Evolutionary conservation across 1,140 invertebrate species (phyloP).

Genomic region (Sipha flava): DNA sequence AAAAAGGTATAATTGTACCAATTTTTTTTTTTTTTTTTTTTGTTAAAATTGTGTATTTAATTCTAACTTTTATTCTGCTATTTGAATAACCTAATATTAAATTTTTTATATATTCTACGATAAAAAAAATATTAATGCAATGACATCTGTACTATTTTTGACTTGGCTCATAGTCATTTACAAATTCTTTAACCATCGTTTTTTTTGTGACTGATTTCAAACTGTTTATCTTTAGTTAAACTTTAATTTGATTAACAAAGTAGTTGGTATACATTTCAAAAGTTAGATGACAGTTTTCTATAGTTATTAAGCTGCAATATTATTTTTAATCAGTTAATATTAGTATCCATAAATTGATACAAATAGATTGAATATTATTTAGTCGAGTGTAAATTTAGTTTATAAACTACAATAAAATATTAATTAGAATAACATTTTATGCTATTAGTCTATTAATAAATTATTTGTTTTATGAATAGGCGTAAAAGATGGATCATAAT

Average conservation of each 20-base stretch:
- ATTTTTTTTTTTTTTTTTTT: background rate
- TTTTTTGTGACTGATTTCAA: background rate
- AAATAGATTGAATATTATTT: too few relatives aligned
- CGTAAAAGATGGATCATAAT: constrained; percentile 14
- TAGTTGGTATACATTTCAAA: too few relatives aligned
- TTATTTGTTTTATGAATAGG: background rate
- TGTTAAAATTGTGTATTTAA: background rate
- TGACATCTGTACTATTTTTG: constrained; percentile 9
- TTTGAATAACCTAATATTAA: background rate
- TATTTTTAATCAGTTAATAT: too few relatives aligned
- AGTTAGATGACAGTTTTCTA: too few relatives aligned
- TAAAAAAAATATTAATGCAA: background rate
- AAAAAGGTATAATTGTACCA: background rate
- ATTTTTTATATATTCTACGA: background rate
- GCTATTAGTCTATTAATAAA: background rate
- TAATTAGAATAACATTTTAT: too few relatives aligned
- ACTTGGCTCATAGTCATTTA: background rate
- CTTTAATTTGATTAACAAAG: background rate
- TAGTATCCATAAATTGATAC: too few relatives aligned
- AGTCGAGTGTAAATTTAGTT: too few relatives aligned
- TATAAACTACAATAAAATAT: too few relatives aligned
- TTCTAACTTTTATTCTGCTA: background rate
- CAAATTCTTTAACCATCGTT: background rate
- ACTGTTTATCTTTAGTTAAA: background rate
- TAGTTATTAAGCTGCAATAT: too few relatives aligned